phyloP scores from a whole-genome alignment of 2,113 vertebrate genomes.

The Halcyon malimbica region DNA sequence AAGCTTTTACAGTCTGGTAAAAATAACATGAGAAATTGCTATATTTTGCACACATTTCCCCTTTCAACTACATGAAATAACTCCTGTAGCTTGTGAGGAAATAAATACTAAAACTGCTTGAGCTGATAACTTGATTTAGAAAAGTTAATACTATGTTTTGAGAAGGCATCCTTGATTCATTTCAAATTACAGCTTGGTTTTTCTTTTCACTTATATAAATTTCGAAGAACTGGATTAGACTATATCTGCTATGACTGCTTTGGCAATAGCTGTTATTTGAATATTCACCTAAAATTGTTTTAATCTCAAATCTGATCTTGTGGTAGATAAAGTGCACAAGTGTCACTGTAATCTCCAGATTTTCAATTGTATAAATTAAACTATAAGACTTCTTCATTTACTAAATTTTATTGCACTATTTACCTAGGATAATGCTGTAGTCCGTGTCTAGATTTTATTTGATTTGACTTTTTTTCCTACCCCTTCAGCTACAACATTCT shows the following conservation, averaged over 20 bases:
- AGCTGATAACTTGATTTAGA: neutral
- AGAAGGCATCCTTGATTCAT: neutral
- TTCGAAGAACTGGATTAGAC: neutral
- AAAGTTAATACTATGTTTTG: neutral
- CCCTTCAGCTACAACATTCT: neutral
- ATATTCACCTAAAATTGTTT: neutral
- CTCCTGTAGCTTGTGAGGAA: neutral
- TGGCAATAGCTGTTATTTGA: neutral
- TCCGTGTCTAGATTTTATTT: neutral
- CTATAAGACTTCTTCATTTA: neutral
- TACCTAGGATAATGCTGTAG: neutral
- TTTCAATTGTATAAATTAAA: neutral
- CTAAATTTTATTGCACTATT: neutral
- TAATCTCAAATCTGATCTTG: neutral
- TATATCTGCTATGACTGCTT: neutral
- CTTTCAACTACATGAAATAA: neutral
- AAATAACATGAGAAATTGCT: neutral
- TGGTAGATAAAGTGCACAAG: neutral
- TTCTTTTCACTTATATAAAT: neutral
- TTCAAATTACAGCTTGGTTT: neutral
- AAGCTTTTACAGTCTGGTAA: neutral
- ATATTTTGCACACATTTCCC: neutral
- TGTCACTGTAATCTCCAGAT: neutral
- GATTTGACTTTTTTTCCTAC: neutral
- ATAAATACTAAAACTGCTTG: neutral